Percentiles rank a stretch among this genome's conserved stretches.
These are phyloP conservation scores for Camelus dromedarius DNA, from an alignment of 2,113 vertebrate species.

Conservation along the genomic window DNA sequence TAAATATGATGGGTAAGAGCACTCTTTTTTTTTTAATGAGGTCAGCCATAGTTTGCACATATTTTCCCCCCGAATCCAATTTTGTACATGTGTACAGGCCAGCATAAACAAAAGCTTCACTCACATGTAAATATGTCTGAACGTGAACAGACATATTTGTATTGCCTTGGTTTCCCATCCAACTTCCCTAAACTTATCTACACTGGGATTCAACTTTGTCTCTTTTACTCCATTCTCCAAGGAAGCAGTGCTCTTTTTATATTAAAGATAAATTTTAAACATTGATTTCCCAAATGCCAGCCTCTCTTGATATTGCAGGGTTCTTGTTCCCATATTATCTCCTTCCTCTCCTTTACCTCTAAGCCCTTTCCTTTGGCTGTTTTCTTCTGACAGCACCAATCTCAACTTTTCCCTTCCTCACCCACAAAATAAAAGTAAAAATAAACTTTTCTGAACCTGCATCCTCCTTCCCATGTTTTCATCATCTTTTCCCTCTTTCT, in stretches of 20 bases:
- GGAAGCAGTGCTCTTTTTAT: neutral
- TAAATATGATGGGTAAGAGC: neutral
- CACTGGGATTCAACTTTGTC: neutral
- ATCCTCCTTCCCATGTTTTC: neutral
- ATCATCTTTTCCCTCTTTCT: neutral
- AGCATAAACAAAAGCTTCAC: neutral
- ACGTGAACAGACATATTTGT: neutral
- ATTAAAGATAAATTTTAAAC: neutral
- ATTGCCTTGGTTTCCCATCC: neutral
- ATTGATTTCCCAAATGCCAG: neutral
- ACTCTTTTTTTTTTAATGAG: neutral
- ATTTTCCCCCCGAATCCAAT: neutral
- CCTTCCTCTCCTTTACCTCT: neutral
- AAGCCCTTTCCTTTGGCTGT: neutral
- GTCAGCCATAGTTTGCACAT: neutral
- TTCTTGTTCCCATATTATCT: neutral
- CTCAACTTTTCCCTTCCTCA: neutral
- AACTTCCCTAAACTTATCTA: neutral
- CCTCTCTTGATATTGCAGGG: neutral
- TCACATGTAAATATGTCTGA: neutral
- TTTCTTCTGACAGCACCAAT: neutral
- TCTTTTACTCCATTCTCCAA: neutral
- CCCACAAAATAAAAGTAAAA: neutral
- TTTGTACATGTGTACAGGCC: neutral
- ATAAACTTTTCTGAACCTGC: neutral